phyloP scores from a whole-genome alignment of 2,797 vertebrate species.

The Amazona ochrocephala region DNA sequence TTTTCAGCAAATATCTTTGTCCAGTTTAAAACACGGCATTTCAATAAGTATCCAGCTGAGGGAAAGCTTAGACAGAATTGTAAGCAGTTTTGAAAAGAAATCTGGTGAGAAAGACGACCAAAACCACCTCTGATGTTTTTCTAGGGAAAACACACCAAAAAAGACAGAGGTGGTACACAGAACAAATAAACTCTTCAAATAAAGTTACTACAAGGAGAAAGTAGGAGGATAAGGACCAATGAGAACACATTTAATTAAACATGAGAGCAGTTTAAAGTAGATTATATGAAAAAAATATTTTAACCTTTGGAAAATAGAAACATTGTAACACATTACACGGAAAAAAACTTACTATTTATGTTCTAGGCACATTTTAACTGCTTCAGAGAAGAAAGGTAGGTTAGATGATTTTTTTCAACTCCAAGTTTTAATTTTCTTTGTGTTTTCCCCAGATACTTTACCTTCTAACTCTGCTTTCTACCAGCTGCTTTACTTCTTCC shows the following conservation, averaged over 20 bases:
- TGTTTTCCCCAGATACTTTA: fast-evolving
- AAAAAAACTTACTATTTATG: neutral
- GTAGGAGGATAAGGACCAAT: neutral
- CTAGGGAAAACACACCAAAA: neutral
- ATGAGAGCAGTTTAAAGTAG: neutral
- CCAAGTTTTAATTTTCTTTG: neutral
- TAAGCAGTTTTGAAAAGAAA: neutral
- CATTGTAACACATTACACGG: neutral
- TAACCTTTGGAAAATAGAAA: neutral
- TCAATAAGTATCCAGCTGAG: neutral
- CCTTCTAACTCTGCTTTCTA: neutral
- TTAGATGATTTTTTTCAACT: neutral
- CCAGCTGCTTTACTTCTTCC: neutral
- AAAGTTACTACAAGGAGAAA: neutral
- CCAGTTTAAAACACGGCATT: neutral
- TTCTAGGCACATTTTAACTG: neutral
- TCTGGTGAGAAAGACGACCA: neutral
- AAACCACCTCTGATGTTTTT: neutral
- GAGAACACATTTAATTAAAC: neutral
- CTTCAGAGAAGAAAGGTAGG: neutral
- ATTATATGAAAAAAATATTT: neutral
- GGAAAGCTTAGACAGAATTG: neutral
- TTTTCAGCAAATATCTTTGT: neutral
- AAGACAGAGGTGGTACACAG: neutral
- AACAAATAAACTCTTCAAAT: neutral